These are phyloP conservation scores for Bubo blakistoni DNA, from an alignment of 2,113 vertebrate genomes.

Conservation along the genomic window DNA sequence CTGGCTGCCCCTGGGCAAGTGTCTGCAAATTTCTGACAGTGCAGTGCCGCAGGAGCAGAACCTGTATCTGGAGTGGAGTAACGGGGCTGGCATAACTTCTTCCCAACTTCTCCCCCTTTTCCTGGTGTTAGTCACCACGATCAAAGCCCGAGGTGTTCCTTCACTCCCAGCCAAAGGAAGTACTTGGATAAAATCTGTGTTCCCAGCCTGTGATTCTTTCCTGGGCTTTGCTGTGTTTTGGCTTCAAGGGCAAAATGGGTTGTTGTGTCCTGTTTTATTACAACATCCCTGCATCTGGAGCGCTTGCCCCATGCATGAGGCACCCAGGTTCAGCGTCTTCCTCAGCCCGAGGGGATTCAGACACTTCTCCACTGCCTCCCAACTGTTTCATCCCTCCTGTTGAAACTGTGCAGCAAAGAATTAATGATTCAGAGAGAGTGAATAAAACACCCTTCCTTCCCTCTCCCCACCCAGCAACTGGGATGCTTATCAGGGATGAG, in stretches of 20 bases:
- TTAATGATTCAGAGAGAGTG: background rate
- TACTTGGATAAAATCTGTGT: background rate
- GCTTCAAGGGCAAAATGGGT: background rate
- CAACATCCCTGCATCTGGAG: accelerated
- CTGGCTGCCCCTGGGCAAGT: background rate
- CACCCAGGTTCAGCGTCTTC: accelerated
- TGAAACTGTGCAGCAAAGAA: background rate
- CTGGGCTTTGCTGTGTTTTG: background rate
- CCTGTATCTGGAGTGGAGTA: background rate
- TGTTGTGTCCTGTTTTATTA: background rate
- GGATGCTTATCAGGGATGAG: background rate
- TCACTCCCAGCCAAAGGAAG: background rate
- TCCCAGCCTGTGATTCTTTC: background rate
- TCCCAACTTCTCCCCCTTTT: background rate
- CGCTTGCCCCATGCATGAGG: accelerated
- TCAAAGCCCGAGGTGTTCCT: background rate
- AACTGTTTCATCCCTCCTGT: background rate
- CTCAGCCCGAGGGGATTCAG: background rate
- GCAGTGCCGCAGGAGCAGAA: background rate
- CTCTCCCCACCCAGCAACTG: background rate
- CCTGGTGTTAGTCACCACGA: background rate
- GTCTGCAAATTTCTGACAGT: accelerated
- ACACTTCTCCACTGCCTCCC: background rate
- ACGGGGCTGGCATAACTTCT: background rate
- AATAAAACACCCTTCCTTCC: background rate